These are phyloP conservation scores for Ectropis grisescens DNA, from an alignment of 1,140 invertebrate species.

Conservation along the genomic window DNA sequence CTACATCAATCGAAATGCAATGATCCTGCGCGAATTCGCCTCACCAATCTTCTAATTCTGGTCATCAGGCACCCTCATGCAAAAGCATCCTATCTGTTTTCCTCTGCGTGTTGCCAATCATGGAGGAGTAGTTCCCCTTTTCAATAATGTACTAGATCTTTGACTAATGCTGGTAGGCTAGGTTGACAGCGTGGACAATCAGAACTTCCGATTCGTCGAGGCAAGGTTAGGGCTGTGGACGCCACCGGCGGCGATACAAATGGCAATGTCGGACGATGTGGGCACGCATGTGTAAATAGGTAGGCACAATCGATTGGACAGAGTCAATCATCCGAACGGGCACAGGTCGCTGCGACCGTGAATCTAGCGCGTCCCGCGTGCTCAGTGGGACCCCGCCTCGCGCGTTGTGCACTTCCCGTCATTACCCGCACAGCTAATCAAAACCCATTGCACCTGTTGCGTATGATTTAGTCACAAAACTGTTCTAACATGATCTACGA, in stretches of 20 bases:
- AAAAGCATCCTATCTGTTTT: conserved; percentile 3
- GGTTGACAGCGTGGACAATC: too few species aligned
- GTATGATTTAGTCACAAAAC: too few species aligned
- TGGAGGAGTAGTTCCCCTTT: not conserved
- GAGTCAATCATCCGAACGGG: conserved; percentile 55
- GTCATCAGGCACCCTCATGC: conserved; percentile 22
- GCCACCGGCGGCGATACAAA: conserved; percentile 40
- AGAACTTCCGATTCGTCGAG: conserved; percentile 16
- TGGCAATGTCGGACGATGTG: conserved; percentile 23
- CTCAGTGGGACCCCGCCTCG: conserved; percentile 45
- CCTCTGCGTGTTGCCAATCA: not conserved
- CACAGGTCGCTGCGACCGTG: conserved; percentile 57
- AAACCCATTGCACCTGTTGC: too few species aligned
- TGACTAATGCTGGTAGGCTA: too few species aligned
- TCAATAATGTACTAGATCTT: too few species aligned
- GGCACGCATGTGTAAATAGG: conserved; percentile 37
- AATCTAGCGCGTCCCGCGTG: conserved; percentile 32
- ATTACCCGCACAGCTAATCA: conserved; percentile 5
- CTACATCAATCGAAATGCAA: too few species aligned
- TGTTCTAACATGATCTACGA: not conserved
- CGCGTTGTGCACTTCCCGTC: conserved; percentile 43
- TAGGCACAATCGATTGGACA: conserved; percentile 60
- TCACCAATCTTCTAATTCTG: conserved; percentile 36
- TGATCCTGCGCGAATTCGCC: too few species aligned
- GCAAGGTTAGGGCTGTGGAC: conserved; percentile 14